phyloP scores from a whole-genome alignment of 1,140 invertebrate genomes.

The Wasmannia auropunctata region DNA sequence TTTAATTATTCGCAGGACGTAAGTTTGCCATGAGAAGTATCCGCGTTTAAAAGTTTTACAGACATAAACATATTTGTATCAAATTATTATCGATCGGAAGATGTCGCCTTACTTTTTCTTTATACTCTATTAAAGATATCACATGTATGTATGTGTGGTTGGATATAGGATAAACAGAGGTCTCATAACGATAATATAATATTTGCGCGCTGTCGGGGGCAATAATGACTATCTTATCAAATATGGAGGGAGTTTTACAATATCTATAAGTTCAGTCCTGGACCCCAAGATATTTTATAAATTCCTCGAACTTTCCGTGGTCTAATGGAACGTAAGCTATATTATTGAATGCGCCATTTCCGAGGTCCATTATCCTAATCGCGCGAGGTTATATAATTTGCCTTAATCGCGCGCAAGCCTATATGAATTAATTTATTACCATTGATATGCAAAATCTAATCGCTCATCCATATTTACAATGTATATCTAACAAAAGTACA shows the following conservation, averaged over 20 bases:
- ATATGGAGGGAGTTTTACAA: constrained; percentile 60
- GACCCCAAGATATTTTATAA: constrained; percentile 29
- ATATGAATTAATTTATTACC: constrained; percentile 4
- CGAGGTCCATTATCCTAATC: constrained; percentile 59
- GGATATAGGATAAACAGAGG: background rate
- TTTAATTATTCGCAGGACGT: constrained; percentile 29
- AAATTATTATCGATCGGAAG: constrained; percentile 8
- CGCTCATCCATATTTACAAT: background rate
- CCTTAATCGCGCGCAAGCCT: background rate
- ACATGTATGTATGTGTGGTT: background rate
- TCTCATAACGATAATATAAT: constrained; percentile 14
- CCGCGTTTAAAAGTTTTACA: background rate
- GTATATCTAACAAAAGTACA: background rate
- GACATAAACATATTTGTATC: background rate
- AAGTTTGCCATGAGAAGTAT: constrained; percentile 6
- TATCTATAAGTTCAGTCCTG: constrained; percentile 18
- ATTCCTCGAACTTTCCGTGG: constrained; percentile 47
- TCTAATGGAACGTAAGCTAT: constrained; percentile 54
- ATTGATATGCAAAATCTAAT: background rate
- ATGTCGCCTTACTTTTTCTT: background rate
- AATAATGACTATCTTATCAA: constrained; percentile 60
- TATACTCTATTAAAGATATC: constrained; percentile 2
- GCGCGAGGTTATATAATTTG: constrained; percentile 13
- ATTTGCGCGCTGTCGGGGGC: constrained; percentile 7
- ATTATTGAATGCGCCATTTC: constrained; percentile 41